Conservation (phyloP, 2,797 vertebrate genomes). For the Odontamblyopus rebecca region DNA sequence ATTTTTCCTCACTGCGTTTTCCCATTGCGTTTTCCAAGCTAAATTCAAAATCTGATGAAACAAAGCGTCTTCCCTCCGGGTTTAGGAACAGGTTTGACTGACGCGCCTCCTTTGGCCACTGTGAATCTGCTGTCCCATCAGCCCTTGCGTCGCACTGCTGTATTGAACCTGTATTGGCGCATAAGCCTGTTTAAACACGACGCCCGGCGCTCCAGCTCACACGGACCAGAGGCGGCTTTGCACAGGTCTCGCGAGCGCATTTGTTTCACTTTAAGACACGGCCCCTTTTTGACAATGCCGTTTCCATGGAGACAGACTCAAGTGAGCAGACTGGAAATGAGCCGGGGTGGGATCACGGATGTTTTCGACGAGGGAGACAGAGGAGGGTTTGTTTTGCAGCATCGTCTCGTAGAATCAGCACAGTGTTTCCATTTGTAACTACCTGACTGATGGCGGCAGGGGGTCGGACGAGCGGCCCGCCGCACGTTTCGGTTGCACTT, state of each 20-base stretch:
- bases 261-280: neutral
- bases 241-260: neutral
- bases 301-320: slow-evolving; percentile 9
- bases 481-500: too few relatives aligned
- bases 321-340: neutral
- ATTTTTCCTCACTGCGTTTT: too few relatives aligned
- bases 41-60: too few relatives aligned
- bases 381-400: neutral
- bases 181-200: neutral
- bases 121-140: slow-evolving; percentile 2
- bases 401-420: neutral
- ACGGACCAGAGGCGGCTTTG: neutral
- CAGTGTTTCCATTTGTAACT: too few relatives aligned
- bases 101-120: neutral
- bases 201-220: neutral
- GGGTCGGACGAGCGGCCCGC: too few relatives aligned
- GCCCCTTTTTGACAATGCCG: neutral
- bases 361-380: neutral
- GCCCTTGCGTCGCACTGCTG: neutral
- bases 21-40: too few relatives aligned
- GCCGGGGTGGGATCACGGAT: neutral
- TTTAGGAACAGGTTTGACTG: neutral
- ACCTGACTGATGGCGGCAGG: too few relatives aligned
- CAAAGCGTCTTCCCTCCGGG: too few relatives aligned
- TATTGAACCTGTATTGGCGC: neutral